These are phyloP conservation scores for Melangyna quadrimaculata DNA, from an alignment of 2,888 invertebrate genomes.

Conservation along the genomic window DNA sequence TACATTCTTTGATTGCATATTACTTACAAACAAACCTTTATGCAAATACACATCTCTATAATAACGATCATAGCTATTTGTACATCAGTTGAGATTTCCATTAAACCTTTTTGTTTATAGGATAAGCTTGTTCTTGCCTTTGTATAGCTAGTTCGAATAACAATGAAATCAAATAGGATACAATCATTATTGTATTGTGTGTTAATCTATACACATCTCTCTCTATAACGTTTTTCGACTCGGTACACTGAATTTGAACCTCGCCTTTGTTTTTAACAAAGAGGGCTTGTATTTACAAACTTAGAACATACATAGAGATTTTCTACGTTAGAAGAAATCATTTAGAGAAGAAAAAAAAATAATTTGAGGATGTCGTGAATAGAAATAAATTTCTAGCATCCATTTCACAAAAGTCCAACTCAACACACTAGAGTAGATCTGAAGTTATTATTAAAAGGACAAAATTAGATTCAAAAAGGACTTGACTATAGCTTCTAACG, in stretches of 20 bases:
- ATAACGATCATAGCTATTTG: background rate
- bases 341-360: background rate
- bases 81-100: background rate
- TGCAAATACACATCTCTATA: background rate
- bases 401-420: background rate
- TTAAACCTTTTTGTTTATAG: background rate
- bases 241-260: background rate
- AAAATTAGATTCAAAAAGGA: conserved; percentile 1
- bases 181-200: background rate
- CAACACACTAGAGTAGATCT: background rate
- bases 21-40: background rate
- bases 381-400: background rate
- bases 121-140: background rate
- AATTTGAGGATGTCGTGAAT: background rate
- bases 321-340: background rate
- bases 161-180: background rate
- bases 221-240: background rate
- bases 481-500: background rate
- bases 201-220: background rate
- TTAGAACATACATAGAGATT: background rate
- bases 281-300: background rate
- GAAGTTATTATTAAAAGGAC: conserved; percentile 6
- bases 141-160: background rate
- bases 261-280: background rate
- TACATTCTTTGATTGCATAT: background rate